Evolutionary conservation across 2,113 vertebrate genomes (phyloP).

Genomic region (Prochilodus magdalenae): DNA sequence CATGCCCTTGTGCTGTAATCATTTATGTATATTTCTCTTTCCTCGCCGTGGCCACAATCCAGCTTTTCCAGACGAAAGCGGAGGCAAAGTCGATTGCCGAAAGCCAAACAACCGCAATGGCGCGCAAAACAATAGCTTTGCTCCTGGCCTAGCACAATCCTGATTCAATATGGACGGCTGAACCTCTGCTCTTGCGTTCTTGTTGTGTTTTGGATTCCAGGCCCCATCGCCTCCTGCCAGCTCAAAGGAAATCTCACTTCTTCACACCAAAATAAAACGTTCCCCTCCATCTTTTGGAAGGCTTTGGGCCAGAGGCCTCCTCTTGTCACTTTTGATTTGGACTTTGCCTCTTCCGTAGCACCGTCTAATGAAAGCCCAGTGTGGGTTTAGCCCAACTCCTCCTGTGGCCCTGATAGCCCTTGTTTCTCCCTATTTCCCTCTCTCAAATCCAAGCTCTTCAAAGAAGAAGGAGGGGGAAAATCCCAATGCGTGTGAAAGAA

Average conservation of each 20-base stretch:
- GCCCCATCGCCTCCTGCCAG: constrained; percentile 50
- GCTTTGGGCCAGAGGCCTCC: constrained; percentile 24
- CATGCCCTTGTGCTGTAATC: constrained; percentile 51
- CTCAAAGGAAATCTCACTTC: constrained; percentile 42
- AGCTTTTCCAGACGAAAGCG: constrained; percentile 57
- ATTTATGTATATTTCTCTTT: constrained; percentile 49
- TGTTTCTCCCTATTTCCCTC: background rate
- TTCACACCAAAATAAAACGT: constrained; percentile 54
- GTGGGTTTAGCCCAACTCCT: background rate
- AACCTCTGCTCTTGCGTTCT: constrained; percentile 28
- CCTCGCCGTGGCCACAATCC: constrained; percentile 50
- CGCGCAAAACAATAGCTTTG: constrained; percentile 58
- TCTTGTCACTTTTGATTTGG: constrained; percentile 50
- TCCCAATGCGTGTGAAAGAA: constrained; percentile 65
- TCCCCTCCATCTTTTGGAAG: constrained; percentile 26
- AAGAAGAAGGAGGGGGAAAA: background rate
- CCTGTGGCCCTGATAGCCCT: background rate
- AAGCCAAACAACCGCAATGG: constrained; percentile 67
- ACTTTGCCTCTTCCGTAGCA: constrained; percentile 11
- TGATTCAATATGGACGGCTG: constrained; percentile 48
- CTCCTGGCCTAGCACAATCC: constrained; percentile 45
- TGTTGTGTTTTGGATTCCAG: constrained; percentile 67
- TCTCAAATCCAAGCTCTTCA: background rate
- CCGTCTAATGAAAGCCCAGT: constrained; percentile 45
- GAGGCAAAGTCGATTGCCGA: constrained; percentile 65